These are phyloP conservation scores for Ridgeia piscesae DNA, from an alignment of 1,140 invertebrate genomes.

Conservation along the genomic window DNA sequence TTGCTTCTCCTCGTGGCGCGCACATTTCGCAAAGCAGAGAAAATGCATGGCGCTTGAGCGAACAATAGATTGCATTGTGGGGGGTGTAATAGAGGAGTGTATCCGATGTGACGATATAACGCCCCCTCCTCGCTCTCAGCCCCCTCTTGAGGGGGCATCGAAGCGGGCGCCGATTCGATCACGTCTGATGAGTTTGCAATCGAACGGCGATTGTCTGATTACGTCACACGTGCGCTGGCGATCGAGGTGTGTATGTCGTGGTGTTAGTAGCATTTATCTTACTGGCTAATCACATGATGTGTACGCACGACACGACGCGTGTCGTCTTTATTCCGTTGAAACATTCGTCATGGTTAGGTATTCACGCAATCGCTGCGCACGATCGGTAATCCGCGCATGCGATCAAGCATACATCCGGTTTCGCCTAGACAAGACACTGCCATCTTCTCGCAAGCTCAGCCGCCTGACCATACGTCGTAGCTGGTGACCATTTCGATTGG, in stretches of 20 bases:
- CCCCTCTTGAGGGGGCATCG: not conserved
- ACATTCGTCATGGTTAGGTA: not conserved
- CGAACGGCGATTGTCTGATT: not conserved
- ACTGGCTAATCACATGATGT: not conserved
- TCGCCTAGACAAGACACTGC: not conserved
- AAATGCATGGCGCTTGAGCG: not conserved
- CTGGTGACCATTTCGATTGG: not conserved
- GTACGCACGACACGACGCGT: not conserved
- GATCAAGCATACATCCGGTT: not conserved
- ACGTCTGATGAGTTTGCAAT: not conserved
- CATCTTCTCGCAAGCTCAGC: not conserved
- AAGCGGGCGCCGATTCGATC: not conserved
- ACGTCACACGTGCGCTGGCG: not conserved
- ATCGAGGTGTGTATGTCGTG: not conserved
- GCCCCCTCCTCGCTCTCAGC: not conserved
- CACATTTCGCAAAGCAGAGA: not conserved
- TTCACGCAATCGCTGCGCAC: not conserved
- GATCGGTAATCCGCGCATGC: not conserved
- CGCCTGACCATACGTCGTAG: not conserved
- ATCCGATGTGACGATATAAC: not conserved
- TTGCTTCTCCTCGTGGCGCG: not conserved
- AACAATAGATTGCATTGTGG: not conserved
- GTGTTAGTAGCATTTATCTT: not conserved
- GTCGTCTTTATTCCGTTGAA: not conserved
- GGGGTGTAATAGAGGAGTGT: not conserved